These are phyloP conservation scores for Telenomus remus DNA, from an alignment of 1,140 invertebrate genomes.

Conservation along the genomic window DNA sequence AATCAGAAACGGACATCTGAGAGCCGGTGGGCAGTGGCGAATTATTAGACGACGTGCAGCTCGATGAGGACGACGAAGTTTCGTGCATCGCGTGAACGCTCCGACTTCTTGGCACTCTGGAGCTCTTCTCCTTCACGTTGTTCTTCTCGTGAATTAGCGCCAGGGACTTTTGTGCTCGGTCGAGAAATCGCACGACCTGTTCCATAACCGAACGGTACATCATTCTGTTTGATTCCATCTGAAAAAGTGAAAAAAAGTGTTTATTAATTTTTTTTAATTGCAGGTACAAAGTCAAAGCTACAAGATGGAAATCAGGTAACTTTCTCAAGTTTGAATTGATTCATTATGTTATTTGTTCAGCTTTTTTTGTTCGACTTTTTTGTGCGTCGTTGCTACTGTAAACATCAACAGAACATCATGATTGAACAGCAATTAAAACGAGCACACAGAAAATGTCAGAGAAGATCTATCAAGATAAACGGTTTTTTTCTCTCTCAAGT, in stretches of 20 bases:
- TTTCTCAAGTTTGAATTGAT: too few relatives aligned
- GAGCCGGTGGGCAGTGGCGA: slow-evolving; percentile 39
- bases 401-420: too few relatives aligned
- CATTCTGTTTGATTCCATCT: slow-evolving; percentile 85
- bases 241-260: slow-evolving; percentile 56
- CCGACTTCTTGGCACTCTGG: slow-evolving; percentile 68
- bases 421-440: slow-evolving; percentile 19
- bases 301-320: too few relatives aligned
- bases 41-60: slow-evolving; percentile 42
- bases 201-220: slow-evolving; percentile 88
- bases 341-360: too few relatives aligned
- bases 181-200: slow-evolving; percentile 84
- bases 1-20: slow-evolving; percentile 44
- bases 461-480: not conserved
- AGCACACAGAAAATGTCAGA: slow-evolving; percentile 18
- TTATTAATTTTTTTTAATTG: slow-evolving; percentile 2
- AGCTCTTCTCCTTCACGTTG: slow-evolving; percentile 59
- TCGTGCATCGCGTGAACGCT: slow-evolving; percentile 73
- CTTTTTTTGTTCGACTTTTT: slow-evolving; percentile 1
- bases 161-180: slow-evolving; percentile 81
- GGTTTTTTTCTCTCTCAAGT: slow-evolving; percentile 16
- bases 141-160: slow-evolving; percentile 73
- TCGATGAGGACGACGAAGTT: slow-evolving; percentile 44
- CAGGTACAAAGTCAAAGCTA: too few relatives aligned
- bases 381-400: slow-evolving; percentile 5